A percentile compares a stretch with the other conserved stretches of the same genome.
Conservation (phyloP, 2,113 vertebrate genomes). For the Elaphurus davidianus region DNA sequence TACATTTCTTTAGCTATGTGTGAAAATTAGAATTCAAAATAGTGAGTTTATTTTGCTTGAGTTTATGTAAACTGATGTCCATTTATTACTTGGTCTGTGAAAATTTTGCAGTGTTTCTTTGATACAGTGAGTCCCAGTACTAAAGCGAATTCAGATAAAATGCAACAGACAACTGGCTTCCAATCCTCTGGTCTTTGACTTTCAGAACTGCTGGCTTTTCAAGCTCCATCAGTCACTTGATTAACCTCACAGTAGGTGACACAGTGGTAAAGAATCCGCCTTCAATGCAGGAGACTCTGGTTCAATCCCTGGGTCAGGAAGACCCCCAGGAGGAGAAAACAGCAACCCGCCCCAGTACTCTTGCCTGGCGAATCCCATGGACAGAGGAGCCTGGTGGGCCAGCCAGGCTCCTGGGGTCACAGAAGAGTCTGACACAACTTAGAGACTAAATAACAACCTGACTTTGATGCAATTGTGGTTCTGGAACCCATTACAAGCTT, state of each 20-base stretch:
- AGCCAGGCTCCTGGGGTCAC: neutral
- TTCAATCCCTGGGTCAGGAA: neutral
- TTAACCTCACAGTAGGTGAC: neutral
- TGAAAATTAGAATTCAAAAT: conserved; percentile 43
- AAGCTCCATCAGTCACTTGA: neutral
- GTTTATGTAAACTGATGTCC: neutral
- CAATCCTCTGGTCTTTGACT: neutral
- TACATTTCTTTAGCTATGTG: neutral
- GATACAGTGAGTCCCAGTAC: neutral
- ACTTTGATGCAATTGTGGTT: neutral
- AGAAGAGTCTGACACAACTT: neutral
- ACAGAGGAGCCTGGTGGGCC: neutral
- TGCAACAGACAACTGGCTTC: neutral
- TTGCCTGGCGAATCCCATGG: accelerated
- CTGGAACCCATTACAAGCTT: neutral
- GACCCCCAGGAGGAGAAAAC: neutral
- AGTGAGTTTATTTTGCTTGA: conserved; percentile 16
- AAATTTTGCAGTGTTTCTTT: neutral
- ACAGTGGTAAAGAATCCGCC: neutral
- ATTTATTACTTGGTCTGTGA: neutral
- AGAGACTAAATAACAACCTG: neutral
- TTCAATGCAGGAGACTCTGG: neutral
- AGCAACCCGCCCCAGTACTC: neutral
- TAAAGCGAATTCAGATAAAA: neutral
- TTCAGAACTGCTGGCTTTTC: neutral